These are phyloP conservation scores for Monochamus alternatus DNA, from an alignment of 2,888 invertebrate genomes.

Conservation along the genomic window DNA sequence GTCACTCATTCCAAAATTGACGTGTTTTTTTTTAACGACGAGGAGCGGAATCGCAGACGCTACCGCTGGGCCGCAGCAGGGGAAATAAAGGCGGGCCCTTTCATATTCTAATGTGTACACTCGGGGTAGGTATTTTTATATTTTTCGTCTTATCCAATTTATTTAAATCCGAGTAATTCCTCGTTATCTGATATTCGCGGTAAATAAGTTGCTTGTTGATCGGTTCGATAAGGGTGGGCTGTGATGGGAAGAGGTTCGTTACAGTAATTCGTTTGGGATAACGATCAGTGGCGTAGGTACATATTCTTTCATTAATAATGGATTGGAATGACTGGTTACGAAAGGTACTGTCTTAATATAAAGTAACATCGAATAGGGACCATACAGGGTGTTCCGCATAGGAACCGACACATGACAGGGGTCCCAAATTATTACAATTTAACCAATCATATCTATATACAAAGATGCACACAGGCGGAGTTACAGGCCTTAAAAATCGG, in stretches of 20 bases:
- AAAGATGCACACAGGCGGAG: no score
- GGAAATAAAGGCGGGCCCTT: conserved; percentile 59
- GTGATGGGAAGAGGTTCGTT: not conserved
- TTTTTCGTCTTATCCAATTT: conserved; percentile 22
- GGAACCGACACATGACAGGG: no score
- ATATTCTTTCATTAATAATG: no score
- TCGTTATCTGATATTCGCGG: not conserved
- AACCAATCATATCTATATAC: no score
- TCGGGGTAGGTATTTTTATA: conserved; percentile 47
- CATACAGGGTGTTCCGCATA: no score
- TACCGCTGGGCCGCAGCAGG: conserved; percentile 48
- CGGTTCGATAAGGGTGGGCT: conserved; percentile 26
- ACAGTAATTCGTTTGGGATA: not conserved
- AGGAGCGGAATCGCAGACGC: conserved; percentile 53
- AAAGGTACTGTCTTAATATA: no score
- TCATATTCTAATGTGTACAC: conserved; percentile 60
- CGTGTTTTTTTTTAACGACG: conserved; percentile 59
- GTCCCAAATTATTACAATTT: no score
- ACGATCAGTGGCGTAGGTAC: not conserved
- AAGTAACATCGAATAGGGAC: no score
- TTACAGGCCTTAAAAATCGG: no score
- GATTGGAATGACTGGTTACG: no score
- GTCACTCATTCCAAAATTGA: conserved; percentile 66
- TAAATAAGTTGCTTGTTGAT: conserved; percentile 25
- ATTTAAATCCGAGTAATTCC: conserved; percentile 10